Evolutionary conservation across 2,888 invertebrate genomes (phyloP).

Genomic region (Electrophaes corylata): DNA sequence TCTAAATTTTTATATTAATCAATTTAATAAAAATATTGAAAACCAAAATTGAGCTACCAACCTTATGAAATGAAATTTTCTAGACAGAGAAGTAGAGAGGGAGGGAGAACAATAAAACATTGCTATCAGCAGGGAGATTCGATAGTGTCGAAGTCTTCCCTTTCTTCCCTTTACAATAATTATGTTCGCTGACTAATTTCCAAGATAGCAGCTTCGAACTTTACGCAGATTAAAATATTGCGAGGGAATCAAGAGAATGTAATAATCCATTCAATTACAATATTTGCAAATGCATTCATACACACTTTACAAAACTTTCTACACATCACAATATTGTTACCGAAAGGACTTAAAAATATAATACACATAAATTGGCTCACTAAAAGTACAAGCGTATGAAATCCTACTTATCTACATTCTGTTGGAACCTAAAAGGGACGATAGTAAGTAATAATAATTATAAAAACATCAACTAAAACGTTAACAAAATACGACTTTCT

Average conservation of each 20-base stretch:
- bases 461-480: constrained; percentile 82
- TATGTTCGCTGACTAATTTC: constrained; percentile 43
- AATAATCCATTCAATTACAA: constrained; percentile 69
- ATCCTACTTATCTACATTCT: constrained; percentile 80
- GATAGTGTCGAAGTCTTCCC: not conserved
- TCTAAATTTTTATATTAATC: no score
- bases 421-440: constrained; percentile 75
- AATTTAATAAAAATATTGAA: no score
- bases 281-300: constrained; percentile 63
- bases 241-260: constrained; percentile 69
- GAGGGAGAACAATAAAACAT: not conserved
- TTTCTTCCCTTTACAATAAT: not conserved
- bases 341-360: constrained; percentile 71
- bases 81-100: not conserved
- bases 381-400: constrained; percentile 83
- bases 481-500: constrained; percentile 84
- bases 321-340: constrained; percentile 66
- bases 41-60: not conserved
- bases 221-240: constrained; percentile 57
- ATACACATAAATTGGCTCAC: constrained; percentile 79
- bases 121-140: not conserved
- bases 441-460: constrained; percentile 69
- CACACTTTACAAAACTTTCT: constrained; percentile 63
- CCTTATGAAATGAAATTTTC: not conserved
- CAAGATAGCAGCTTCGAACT: constrained; percentile 43